Conservation (phyloP, 2,797 vertebrate species). For the Prunella strophiata region DNA sequence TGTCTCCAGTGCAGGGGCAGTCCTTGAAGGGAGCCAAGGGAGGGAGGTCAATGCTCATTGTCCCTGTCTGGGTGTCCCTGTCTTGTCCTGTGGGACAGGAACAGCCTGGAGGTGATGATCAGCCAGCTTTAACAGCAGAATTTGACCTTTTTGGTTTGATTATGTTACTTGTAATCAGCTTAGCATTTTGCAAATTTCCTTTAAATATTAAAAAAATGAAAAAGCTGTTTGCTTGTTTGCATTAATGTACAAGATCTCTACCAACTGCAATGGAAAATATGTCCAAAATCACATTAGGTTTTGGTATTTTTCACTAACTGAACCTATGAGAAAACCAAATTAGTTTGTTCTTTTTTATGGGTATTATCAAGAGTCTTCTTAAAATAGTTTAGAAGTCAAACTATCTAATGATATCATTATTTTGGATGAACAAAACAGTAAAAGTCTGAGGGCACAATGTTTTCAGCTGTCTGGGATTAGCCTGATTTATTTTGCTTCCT, state of each 20-base stretch:
- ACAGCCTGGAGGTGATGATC: neutral
- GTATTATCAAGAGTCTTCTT: neutral
- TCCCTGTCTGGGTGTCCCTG: neutral
- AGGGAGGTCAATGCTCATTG: fast-evolving
- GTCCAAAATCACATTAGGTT: neutral
- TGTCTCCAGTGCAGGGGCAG: neutral
- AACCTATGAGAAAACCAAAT: neutral
- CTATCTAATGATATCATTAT: neutral
- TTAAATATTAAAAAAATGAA: neutral
- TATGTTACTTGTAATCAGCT: neutral
- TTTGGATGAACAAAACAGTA: neutral
- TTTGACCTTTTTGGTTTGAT: neutral
- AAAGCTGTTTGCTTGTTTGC: neutral
- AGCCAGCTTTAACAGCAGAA: neutral
- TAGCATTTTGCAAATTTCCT: neutral
- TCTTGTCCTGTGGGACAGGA: too few species aligned
- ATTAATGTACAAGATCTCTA: neutral
- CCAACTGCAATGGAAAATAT: neutral
- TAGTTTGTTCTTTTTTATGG: neutral
- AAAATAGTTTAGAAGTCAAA: slow-evolving; percentile 25
- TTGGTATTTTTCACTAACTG: neutral
- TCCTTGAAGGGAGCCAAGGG: neutral
- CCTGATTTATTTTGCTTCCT: neutral
- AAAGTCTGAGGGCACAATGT: neutral
- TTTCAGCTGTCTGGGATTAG: neutral